A percentile compares a stretch with the other conserved stretches of the same genome.
These are phyloP conservation scores for Parotia lawesii DNA, from an alignment of 2,113 vertebrate genomes.

Conservation along the genomic window DNA sequence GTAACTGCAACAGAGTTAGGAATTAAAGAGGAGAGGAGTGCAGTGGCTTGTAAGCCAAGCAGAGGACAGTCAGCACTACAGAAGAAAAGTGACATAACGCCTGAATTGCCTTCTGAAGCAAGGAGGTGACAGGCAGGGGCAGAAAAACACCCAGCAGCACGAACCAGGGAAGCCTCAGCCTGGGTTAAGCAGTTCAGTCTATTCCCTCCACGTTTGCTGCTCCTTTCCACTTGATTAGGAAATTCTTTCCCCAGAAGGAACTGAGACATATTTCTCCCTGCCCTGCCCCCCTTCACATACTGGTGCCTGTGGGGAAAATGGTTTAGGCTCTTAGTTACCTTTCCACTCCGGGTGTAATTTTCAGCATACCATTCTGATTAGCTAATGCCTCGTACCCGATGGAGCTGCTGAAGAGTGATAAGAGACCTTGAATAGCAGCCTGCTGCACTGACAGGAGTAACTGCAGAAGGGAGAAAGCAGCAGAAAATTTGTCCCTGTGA, in stretches of 20 bases:
- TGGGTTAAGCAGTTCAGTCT: not conserved
- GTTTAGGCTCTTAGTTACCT: not conserved
- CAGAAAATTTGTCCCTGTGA: not conserved
- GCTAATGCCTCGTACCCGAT: not conserved
- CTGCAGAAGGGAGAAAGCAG: not conserved
- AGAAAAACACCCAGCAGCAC: not conserved
- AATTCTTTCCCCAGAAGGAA: not conserved
- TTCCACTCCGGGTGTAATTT: not conserved
- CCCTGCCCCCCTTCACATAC: not conserved
- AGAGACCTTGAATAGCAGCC: not conserved
- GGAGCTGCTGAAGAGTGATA: not conserved
- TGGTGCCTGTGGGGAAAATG: not conserved
- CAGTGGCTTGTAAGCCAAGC: not conserved
- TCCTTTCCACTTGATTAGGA: not conserved
- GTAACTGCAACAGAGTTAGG: not conserved
- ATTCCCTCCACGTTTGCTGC: not conserved
- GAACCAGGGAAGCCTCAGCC: not conserved
- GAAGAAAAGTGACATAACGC: not conserved
- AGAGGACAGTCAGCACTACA: not conserved
- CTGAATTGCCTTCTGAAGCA: not conserved
- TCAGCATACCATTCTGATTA: constrained; percentile 25
- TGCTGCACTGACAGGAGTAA: not conserved
- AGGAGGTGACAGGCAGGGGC: not conserved
- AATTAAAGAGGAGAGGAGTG: not conserved
- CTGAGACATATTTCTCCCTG: not conserved